phyloP scores from a whole-genome alignment of 2,888 invertebrate genomes.

The Danaus chrysippus region DNA sequence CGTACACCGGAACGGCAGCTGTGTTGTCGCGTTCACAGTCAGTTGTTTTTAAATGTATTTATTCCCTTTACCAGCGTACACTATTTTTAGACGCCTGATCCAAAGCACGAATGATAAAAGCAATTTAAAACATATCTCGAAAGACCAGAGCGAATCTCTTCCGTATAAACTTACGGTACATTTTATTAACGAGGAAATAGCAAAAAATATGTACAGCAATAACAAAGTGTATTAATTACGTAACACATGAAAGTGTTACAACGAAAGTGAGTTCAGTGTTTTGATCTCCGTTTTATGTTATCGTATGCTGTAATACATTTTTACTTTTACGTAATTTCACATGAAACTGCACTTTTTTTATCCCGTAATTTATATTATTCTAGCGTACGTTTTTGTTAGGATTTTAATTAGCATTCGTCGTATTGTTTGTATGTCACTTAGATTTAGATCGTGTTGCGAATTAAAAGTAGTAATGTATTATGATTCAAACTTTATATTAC shows the following conservation, averaged over 20 bases:
- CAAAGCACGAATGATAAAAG: too few relatives aligned
- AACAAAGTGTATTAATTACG: constrained; percentile 42
- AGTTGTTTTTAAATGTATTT: background rate
- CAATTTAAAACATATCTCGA: background rate
- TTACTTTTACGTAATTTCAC: too few relatives aligned
- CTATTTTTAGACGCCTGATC: too few relatives aligned
- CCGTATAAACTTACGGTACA: background rate
- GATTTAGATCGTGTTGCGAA: background rate
- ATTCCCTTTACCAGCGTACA: background rate
- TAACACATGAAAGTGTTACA: constrained; percentile 62
- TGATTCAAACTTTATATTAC: constrained; percentile 37
- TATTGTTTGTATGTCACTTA: background rate
- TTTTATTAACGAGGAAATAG: background rate
- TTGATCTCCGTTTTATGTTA: constrained; percentile 32
- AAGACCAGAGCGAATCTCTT: background rate
- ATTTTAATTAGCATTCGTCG: background rate
- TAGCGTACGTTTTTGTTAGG: background rate
- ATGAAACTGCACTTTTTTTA: too few relatives aligned
- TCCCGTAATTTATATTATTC: too few relatives aligned
- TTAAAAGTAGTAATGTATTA: background rate
- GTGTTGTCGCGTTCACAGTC: constrained; percentile 36
- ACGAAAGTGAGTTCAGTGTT: constrained; percentile 60
- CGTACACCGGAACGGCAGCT: constrained; percentile 45
- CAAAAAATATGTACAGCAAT: constrained; percentile 15
- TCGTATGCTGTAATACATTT: constrained; percentile 1